phyloP scores from a whole-genome alignment of 2,113 vertebrate species.

The Hirundichthys speculiger region DNA sequence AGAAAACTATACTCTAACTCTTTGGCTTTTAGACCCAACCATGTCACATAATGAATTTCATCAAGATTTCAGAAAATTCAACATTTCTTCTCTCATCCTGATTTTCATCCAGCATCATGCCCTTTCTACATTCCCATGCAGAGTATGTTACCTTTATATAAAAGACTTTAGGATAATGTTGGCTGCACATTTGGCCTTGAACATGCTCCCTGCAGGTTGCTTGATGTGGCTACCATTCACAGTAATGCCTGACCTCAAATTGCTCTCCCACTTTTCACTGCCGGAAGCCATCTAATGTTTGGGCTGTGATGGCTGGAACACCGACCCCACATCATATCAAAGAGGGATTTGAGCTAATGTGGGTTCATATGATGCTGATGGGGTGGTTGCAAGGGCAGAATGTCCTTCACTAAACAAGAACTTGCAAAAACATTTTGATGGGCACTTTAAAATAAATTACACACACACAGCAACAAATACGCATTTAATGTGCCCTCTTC shows the following conservation, averaged over 20 bases:
- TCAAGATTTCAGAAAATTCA: too few relatives aligned
- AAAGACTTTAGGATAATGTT: conserved; percentile 41
- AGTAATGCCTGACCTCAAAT: conserved; percentile 62
- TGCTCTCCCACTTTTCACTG: conserved; percentile 52
- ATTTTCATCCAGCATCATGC: too few relatives aligned
- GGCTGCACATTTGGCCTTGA: conserved; percentile 37
- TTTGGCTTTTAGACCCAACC: too few relatives aligned
- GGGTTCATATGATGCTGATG: conserved; percentile 55
- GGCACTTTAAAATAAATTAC: conserved; percentile 24
- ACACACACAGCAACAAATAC: conserved; percentile 8
- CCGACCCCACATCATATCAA: conserved; percentile 55
- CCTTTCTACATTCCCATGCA: neutral
- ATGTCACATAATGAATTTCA: too few relatives aligned
- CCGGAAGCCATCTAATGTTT: conserved; percentile 58
- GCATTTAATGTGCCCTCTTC: neutral
- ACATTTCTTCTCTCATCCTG: too few relatives aligned
- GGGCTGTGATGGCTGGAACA: conserved; percentile 43
- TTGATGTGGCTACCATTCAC: conserved; percentile 55
- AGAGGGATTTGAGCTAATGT: conserved; percentile 52
- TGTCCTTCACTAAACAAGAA: conserved; percentile 53
- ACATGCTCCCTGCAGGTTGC: conserved; percentile 51
- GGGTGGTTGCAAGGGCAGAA: conserved; percentile 51
- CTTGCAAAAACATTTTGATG: conserved; percentile 32
- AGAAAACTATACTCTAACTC: too few relatives aligned
- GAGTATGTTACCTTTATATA: conserved; percentile 19